Evolutionary conservation across 2,888 invertebrate genomes (phyloP).

Genomic region (Germaria angustata): DNA sequence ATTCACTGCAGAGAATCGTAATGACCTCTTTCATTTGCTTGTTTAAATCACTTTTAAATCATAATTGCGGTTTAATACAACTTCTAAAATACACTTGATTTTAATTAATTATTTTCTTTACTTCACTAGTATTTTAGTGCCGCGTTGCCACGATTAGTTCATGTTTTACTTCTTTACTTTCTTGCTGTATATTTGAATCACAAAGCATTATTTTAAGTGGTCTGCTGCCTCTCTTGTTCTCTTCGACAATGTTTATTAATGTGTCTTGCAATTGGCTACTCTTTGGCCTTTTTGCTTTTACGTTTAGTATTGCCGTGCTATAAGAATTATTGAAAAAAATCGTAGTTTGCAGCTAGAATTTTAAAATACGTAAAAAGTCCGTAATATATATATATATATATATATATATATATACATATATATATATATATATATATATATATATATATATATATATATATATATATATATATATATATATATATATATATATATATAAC

Average conservation of each 20-base stretch:
- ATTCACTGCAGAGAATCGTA: conserved; percentile 5
- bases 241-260: neutral
- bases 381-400: too few relatives aligned
- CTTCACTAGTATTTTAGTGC: neutral
- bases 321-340: too few relatives aligned
- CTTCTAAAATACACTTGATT: neutral
- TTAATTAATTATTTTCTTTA: conserved; percentile 3
- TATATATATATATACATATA: too few relatives aligned
- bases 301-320: too few relatives aligned
- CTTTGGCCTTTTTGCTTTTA: conserved; percentile 43
- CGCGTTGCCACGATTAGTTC: conserved; percentile 40
- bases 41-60: neutral
- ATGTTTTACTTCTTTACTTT: conserved; percentile 2
- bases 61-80: neutral
- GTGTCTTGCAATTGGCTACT: neutral
- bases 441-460: too few relatives aligned
- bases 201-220: neutral
- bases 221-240: conserved; percentile 19
- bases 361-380: too few relatives aligned
- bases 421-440: too few relatives aligned
- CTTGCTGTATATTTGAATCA: too few relatives aligned
- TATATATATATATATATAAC: too few relatives aligned
- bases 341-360: neutral
- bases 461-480: too few relatives aligned
- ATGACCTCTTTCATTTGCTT: neutral